Percentiles rank a stretch among this genome's conserved stretches.
These are phyloP conservation scores for Drosophila sordidula DNA, from an alignment of 2,888 invertebrate genomes.

Conservation along the genomic window DNA sequence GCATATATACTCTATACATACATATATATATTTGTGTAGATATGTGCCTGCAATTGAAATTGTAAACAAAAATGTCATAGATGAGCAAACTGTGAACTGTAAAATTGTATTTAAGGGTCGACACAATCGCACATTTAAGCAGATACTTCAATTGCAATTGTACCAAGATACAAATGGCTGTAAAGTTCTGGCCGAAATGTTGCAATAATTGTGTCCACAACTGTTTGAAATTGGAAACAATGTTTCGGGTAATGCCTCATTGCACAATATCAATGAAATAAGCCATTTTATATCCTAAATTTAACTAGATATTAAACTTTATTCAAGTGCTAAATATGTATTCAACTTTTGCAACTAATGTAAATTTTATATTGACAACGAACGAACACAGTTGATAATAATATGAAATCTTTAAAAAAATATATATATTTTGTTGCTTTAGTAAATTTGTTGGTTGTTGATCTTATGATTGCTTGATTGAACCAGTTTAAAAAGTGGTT, in stretches of 20 bases:
- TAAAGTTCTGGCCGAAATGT: neutral
- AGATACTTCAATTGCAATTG: conserved; percentile 20
- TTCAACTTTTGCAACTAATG: too few species aligned
- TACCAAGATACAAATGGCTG: conserved; percentile 21
- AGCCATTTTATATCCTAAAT: too few species aligned
- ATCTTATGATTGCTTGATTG: too few species aligned
- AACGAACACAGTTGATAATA: too few species aligned
- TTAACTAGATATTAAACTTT: too few species aligned
- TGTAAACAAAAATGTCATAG: conserved; percentile 39
- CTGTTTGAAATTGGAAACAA: conserved; percentile 1
- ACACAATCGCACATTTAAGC: conserved; percentile 1
- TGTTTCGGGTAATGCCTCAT: neutral
- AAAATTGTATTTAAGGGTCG: conserved; percentile 15
- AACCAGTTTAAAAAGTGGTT: too few species aligned
- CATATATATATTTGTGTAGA: neutral
- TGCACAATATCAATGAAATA: too few species aligned
- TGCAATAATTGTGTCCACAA: conserved; percentile 3
- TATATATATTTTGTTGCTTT: too few species aligned
- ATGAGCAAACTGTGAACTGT: conserved; percentile 17
- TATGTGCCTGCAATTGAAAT: conserved; percentile 35
- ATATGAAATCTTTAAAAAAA: too few species aligned
- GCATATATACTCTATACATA: neutral
- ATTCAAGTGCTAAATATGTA: too few species aligned
- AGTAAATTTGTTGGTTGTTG: too few species aligned
- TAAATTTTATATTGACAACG: too few species aligned